Evolutionary conservation across 2,797 vertebrate species (phyloP).

Genomic region (Hafferia zeledoni): DNA sequence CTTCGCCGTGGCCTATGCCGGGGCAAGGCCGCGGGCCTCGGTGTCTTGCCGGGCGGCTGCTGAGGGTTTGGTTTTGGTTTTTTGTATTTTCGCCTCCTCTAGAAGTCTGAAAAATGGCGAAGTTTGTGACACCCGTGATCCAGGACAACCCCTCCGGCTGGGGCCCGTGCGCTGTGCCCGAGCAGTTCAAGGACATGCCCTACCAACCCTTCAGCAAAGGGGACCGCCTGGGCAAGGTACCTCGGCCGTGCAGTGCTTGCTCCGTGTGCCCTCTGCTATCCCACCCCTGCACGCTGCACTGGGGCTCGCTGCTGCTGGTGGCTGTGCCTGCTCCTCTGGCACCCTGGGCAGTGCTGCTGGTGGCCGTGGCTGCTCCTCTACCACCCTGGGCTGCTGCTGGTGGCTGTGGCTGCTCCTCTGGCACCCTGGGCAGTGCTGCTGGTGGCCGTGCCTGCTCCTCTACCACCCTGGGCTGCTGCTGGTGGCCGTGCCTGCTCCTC

Average conservation of each 20-base stretch:
- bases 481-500: no score
- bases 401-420: no score
- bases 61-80: accelerated
- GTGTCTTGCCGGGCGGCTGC: neutral
- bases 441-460: accelerated
- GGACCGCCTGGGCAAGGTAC: conserved; percentile 95
- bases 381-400: no score
- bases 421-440: no score
- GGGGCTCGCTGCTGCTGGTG: accelerated
- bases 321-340: accelerated
- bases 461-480: no score
- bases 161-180: conserved; percentile 96
- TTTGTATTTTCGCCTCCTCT: neutral
- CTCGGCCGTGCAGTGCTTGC: neutral
- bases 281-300: accelerated
- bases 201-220: conserved; percentile 99
- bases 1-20: neutral
- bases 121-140: conserved; percentile 95
- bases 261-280: accelerated
- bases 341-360: no score
- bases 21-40: neutral
- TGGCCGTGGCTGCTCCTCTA: no score
- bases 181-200: conserved; percentile 98
- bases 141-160: conserved; percentile 97
- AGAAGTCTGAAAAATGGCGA: conserved; percentile 85